Evolutionary conservation across 2,113 vertebrate genomes (phyloP).

Genomic region (Brachirus orientalis): DNA sequence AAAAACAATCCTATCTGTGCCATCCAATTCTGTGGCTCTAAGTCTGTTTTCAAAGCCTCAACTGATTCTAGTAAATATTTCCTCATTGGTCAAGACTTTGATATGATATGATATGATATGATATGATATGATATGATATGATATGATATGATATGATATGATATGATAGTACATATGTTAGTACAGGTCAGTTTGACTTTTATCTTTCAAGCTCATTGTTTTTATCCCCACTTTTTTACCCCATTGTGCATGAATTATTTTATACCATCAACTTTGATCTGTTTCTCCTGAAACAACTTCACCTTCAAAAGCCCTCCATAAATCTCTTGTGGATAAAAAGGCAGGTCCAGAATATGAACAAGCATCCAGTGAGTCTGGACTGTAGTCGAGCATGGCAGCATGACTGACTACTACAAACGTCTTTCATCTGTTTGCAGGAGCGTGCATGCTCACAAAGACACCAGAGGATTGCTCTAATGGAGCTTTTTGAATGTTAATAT

Average conservation of each 20-base stretch:
- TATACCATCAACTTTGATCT: constrained; percentile 65
- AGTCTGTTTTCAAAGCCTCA: constrained; percentile 32
- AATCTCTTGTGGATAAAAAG: constrained; percentile 58
- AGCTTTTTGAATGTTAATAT: constrained; percentile 49
- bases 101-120: too few species aligned
- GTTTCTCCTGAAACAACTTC: constrained; percentile 50
- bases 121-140: too few species aligned
- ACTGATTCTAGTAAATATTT: constrained; percentile 2
- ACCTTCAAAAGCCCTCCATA: constrained; percentile 61
- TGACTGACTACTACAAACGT: constrained; percentile 24
- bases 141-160: background rate
- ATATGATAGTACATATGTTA: too few species aligned
- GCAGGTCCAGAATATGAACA: constrained; percentile 68
- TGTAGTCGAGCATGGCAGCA: constrained; percentile 30
- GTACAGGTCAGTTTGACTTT: constrained; percentile 2
- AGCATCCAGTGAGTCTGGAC: constrained; percentile 43
- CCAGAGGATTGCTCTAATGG: constrained; percentile 12
- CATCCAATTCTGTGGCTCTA: constrained; percentile 29
- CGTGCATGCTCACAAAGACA: constrained; percentile 19
- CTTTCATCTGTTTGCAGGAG: constrained; percentile 51
- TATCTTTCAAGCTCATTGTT: constrained; percentile 16
- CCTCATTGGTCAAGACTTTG: constrained; percentile 1
- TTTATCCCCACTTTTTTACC: constrained; percentile 11
- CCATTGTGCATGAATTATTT: constrained; percentile 19
- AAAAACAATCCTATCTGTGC: constrained; percentile 22